Conservation (phyloP, 1,140 invertebrate genomes). For the Drosophila ananassae region DNA sequence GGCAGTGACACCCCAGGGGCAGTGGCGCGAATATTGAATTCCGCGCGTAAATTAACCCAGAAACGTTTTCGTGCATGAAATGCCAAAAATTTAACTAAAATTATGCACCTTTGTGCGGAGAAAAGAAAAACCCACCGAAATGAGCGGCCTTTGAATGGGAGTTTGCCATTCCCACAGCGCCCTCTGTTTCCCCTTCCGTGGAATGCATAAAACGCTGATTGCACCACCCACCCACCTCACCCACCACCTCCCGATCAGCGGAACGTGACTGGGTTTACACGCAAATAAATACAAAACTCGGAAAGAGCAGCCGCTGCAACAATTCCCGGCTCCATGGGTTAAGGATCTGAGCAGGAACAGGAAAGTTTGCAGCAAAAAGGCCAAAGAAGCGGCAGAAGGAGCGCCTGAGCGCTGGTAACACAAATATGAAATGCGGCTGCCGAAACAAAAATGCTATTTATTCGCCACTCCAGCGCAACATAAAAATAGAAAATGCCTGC, state of each 20-base stretch:
- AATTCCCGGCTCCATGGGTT: slow-evolving; percentile 34
- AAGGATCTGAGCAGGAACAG: slow-evolving; percentile 48
- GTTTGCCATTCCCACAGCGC: not conserved
- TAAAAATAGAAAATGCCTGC: not conserved
- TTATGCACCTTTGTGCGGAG: slow-evolving; percentile 64
- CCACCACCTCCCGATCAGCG: not conserved
- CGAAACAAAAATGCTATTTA: slow-evolving; percentile 75
- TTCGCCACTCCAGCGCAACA: slow-evolving; percentile 31
- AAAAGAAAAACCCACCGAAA: slow-evolving; percentile 29
- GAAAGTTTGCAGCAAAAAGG: slow-evolving; percentile 16
- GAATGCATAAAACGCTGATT: slow-evolving; percentile 72
- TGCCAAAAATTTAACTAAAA: slow-evolving; percentile 74
- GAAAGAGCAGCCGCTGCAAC: slow-evolving; percentile 20
- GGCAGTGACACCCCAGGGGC: too few species aligned
- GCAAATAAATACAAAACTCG: slow-evolving; percentile 68
- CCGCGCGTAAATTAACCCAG: slow-evolving; percentile 70
- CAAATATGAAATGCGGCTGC: slow-evolving; percentile 57
- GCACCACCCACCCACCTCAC: slow-evolving; percentile 32
- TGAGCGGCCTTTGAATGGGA: slow-evolving; percentile 40
- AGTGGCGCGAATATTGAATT: slow-evolving; percentile 34
- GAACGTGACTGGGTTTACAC: slow-evolving; percentile 68
- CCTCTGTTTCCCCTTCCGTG: not conserved
- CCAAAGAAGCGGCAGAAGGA: slow-evolving; percentile 8
- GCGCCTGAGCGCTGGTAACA: slow-evolving; percentile 14
- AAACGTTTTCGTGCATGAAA: slow-evolving; percentile 76